Evolutionary conservation across 2,797 vertebrate species (phyloP), one percentile per base, ranked within the genome.

Genomic region (Malurus splendens): DNA sequence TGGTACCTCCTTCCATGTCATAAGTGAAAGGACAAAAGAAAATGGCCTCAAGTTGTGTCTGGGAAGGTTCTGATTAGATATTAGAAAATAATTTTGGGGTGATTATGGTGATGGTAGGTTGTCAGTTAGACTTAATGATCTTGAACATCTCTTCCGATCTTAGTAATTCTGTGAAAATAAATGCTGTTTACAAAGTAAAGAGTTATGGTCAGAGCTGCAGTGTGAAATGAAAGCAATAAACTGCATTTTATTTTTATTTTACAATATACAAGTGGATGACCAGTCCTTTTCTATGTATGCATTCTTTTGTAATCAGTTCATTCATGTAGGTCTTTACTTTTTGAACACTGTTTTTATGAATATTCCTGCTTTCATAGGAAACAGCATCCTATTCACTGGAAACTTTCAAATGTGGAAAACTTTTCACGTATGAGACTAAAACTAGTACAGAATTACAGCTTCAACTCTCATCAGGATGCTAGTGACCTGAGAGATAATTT

Each of bases 381-480:
- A 81, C 97, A 96, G 86, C 97, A 96, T 70, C 94, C 96, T 92
- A 87, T 97, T 96, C 97, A 98, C 92, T 99, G 98, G 98, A 98
- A 98, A 80, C 96, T 99, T 74, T 98, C 98, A 67, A 99, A 98
- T 18, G 98, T 98, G 38, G 99, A 99, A 97, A 99, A 99, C 96
- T 99, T 97, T 93, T 99, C 99, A 36, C 98, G 99, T 60, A 99
- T 99, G 99, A 98, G 98, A 86, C 97, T 99, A 83, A 99, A 99
- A 95, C 95, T 99, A 71, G 98, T 99, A 36, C 98, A 98, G 36
- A 99, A 98, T 95, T 98, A 98, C 96, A 98, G 97, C 96, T 99
- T 98, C 92, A 98, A 97, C 90, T 96, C 95, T 30, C 98, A 99
- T 85, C 93, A 96, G 78, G 98, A 99, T 80, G 99, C 99, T 94